These are phyloP conservation scores for Muscina levida DNA, from an alignment of 2,888 invertebrate genomes.

Conservation along the genomic window DNA sequence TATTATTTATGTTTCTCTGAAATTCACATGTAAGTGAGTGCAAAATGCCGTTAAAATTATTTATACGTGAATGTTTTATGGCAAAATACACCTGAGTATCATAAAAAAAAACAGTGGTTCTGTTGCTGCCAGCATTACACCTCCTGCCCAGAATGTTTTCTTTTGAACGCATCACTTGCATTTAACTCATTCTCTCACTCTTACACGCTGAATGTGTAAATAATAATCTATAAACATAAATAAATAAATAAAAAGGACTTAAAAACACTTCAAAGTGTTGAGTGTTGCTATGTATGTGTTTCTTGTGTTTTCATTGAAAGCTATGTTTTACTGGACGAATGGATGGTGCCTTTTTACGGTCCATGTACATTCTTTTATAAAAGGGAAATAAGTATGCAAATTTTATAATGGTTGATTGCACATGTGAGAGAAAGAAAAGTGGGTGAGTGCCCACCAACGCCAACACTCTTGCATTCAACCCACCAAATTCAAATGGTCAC, in stretches of 20 bases:
- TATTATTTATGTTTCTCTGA: too few relatives aligned
- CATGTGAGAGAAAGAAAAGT: conserved; percentile 60
- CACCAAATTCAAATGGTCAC: too few relatives aligned
- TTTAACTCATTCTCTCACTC: conserved; percentile 12
- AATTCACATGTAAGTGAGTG: too few relatives aligned
- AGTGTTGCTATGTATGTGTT: background rate
- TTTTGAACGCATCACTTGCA: conserved; percentile 65
- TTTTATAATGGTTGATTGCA: conserved; percentile 73
- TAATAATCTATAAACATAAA: conserved; percentile 7
- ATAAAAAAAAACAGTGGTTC: too few relatives aligned
- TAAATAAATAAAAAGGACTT: conserved; percentile 4
- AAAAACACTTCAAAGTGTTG: conserved; percentile 31
- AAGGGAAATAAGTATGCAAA: conserved; percentile 54
- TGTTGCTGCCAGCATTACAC: background rate
- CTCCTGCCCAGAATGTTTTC: conserved; percentile 54
- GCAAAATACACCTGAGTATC: too few relatives aligned
- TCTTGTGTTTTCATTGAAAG: background rate
- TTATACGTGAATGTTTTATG: too few relatives aligned
- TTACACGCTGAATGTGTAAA: background rate
- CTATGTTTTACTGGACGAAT: background rate
- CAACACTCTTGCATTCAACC: background rate
- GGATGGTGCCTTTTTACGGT: conserved; percentile 4
- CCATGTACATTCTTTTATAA: conserved; percentile 21
- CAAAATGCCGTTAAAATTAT: too few relatives aligned
- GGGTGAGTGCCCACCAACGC: conserved; percentile 38